Base-by-base conservation (phyloP, 2,797 vertebrate species). In the Micromesistius poutassou region DNA sequence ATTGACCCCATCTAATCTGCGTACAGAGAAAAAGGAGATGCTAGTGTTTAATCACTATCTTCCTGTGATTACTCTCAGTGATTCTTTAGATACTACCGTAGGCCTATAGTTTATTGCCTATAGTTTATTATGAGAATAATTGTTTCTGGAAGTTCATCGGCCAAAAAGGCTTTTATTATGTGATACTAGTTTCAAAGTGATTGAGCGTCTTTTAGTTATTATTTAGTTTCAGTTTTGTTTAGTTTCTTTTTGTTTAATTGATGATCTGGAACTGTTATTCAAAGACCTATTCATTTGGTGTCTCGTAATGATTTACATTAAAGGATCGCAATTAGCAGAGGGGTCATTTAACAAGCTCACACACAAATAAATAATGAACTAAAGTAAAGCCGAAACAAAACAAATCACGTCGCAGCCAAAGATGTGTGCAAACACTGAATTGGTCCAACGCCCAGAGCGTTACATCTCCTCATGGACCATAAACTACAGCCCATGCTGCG, bases 1-100 rank as follows among this genome's bases (percentile, higher is more conserved):
- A 90, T 88, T 83, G 86, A 90, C 77, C 77, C 42, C 22, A 30
- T 80, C 78, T 80, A 81, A 86, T 87, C 72, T 83, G 71, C 77
- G 79, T 76, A 79, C 76, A 80, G 72, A 50, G 72, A 38, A 77
- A 68, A 71, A 76, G 40, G 14, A 76, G 77, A 50, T 79, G 62
- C 55, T 66, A 31, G 68, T 71, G 81, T 78, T 81, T 72, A 83
- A 85, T 85, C 84, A 80, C 78, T 83, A 79, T 50, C 76, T 31
- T 72, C 33, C 78, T 82, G 74, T 88, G 87, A 87, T 86, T 85
- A 84, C 79, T 86, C 72, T 85, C 40, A 70, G 74, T 84, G 72
- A 73, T 10, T 25, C 66, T 84, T 85, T 83, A 46, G 25, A 74
- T 6, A 28, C 35, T 38, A n/a, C n/a, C n/a, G n/a, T n/a, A 38